Percentiles rank a stretch among this genome's conserved stretches.
Conservation (phyloP, 2,797 vertebrate species). For the Amblyopsis hoosieri region DNA sequence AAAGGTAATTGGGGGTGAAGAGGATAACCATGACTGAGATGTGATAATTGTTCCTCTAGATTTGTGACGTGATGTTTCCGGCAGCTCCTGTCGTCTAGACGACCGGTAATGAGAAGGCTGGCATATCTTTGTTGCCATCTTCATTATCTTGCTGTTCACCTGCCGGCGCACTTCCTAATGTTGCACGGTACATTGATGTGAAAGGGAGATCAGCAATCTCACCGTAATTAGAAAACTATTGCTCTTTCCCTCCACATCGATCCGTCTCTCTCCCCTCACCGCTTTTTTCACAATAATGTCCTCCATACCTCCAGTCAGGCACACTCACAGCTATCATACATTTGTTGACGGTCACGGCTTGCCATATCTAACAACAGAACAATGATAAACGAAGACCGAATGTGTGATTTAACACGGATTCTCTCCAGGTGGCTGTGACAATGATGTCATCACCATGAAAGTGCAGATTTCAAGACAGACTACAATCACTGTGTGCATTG, state of each 20-base stretch:
- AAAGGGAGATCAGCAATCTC: conserved; percentile 12
- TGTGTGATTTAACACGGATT: conserved; percentile 33
- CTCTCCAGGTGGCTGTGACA: conserved; percentile 30
- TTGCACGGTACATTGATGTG: conserved; percentile 9
- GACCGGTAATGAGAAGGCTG: conserved; percentile 14
- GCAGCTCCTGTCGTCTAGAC: conserved; percentile 41
- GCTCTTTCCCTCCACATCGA: neutral
- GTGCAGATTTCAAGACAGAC: conserved; percentile 59
- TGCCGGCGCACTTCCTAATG: conserved; percentile 19
- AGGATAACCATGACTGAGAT: conserved; percentile 24
- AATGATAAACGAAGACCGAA: conserved; percentile 15
- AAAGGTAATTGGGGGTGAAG: no score
- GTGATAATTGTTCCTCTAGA: conserved; percentile 22
- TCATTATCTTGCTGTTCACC: conserved; percentile 37
- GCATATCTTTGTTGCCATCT: conserved; percentile 27
- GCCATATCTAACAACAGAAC: conserved; percentile 40
- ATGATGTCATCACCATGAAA: conserved; percentile 58
- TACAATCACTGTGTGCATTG: conserved; percentile 39
- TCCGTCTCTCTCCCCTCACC: neutral
- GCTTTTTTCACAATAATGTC: neutral
- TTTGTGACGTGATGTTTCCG: conserved; percentile 24
- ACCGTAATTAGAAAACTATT: conserved; percentile 30
- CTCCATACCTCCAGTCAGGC: neutral
- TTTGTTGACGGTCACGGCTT: conserved; percentile 13
- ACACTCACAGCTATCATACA: neutral